Evolutionary conservation across 2,797 vertebrate genomes (phyloP), one percentile per base, ranked within the genome.

Genomic region (Neosilurus mollespiculum): DNA sequence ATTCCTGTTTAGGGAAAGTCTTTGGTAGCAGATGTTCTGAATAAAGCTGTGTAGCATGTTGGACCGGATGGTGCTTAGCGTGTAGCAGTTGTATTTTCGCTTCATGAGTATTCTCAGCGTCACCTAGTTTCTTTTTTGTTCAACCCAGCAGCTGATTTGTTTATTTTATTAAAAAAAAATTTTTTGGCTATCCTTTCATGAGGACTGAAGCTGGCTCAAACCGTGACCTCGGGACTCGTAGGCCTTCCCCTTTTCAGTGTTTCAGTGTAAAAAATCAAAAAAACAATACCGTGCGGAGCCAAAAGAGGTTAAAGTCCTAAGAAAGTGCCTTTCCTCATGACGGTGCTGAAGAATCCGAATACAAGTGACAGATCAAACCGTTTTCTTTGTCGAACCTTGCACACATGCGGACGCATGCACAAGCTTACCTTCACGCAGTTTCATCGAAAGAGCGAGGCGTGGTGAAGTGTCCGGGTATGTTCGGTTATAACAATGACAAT

Each of bases 291-390:
- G 56, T 65, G 61, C 20, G 61, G 77, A 79, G 77, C 77, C 77
- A 79, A 79, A 90, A 91, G 81, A 82, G 84, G 78, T 80, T 84
- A 89, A 87, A 90, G 95, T 95, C 95, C 92, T 96, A 95, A 95
- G 96, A 96, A 98, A 98, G 97, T 98, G 97, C 97, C 97, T 98
- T 99, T 97, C 95, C 92, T 96, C 95, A 95, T 93, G 96, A 96
- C 92, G 97, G 97, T 98, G 97, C 97, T 98, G 94, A 95, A 94
- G 94, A 93, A 94, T 94, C 92, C 70, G 90, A 93, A 90, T 87
- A 90, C 84, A 84, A 89, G 88, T 87, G 87, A 91, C 72, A 84
- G 91, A 89, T 90, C 88, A 86, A 92, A 91, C 59, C 69, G 26
- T 80, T 78, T 76, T 86, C 79, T 88, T 90, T 90, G 82, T 95